Conservation (phyloP, 2,888 invertebrate species). For the Caradrina clavipalpis region DNA sequence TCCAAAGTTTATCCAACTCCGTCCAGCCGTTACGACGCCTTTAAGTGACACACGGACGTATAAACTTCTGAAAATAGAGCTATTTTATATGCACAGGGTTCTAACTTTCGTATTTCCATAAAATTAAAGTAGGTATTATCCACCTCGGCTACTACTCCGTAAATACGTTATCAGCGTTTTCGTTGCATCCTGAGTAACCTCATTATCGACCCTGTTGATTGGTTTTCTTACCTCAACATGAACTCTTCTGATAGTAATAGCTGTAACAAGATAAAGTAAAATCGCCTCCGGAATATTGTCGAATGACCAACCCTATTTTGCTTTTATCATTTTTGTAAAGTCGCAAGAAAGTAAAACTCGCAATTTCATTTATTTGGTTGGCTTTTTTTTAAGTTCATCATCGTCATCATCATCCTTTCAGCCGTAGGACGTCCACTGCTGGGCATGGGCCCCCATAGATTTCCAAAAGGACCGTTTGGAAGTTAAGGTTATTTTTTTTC, state of each 20-base stretch:
- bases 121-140: not conserved
- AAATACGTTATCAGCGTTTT: constrained; percentile 13
- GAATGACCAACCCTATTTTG: not conserved
- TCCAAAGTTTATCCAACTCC: constrained; percentile 7
- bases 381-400: no score
- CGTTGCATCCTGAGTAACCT: not conserved
- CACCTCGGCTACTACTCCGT: not conserved
- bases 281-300: no score
- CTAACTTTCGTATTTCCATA: constrained; percentile 10
- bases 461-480: no score
- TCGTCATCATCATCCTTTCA: no score
- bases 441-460: no score
- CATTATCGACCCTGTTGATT: not conserved
- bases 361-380: no score
- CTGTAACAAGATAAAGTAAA: not conserved
- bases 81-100: not conserved
- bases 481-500: no score
- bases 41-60: constrained; percentile 10
- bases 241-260: not conserved
- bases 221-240: not conserved
- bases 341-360: no score
- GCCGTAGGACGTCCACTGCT: no score
- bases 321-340: no score
- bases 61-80: constrained; percentile 8
- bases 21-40: not conserved